Evolutionary conservation across 2,797 vertebrate genomes (phyloP).

Genomic region (Phrynocephalus vlangalii): DNA sequence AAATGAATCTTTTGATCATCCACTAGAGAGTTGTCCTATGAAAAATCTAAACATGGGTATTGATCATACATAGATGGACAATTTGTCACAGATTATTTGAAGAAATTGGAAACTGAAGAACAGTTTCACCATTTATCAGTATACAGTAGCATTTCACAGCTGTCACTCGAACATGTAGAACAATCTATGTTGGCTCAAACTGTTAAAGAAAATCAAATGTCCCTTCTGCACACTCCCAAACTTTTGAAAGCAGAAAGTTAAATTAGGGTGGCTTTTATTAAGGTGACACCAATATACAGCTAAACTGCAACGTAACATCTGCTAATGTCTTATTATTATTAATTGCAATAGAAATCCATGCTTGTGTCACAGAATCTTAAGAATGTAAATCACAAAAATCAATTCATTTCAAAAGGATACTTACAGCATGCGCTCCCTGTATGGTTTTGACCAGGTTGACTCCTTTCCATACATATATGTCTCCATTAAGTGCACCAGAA

Average conservation of each 20-base stretch:
- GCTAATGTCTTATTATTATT: neutral
- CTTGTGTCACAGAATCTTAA: neutral
- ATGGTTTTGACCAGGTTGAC: slow-evolving; percentile 93
- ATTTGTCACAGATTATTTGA: neutral
- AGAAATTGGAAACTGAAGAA: neutral
- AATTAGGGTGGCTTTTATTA: neutral
- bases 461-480: slow-evolving; percentile 98
- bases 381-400: neutral
- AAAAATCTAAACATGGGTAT: neutral
- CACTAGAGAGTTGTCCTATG: too few relatives aligned
- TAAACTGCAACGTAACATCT: neutral
- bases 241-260: neutral
- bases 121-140: neutral
- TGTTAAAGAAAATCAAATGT: neutral
- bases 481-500: slow-evolving; percentile 96
- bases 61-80: neutral
- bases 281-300: neutral
- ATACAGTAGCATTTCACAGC: neutral
- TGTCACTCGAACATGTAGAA: neutral
- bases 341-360: slow-evolving; percentile 1
- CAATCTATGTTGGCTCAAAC: neutral
- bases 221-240: neutral
- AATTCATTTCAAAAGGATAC: slow-evolving; percentile 55
- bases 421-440: slow-evolving; percentile 95
- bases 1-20: neutral